Percentiles rank a stretch among this genome's conserved stretches.
These are phyloP conservation scores for Zaprionus tsacasi DNA, from an alignment of 1,140 invertebrate genomes.

Conservation along the genomic window DNA sequence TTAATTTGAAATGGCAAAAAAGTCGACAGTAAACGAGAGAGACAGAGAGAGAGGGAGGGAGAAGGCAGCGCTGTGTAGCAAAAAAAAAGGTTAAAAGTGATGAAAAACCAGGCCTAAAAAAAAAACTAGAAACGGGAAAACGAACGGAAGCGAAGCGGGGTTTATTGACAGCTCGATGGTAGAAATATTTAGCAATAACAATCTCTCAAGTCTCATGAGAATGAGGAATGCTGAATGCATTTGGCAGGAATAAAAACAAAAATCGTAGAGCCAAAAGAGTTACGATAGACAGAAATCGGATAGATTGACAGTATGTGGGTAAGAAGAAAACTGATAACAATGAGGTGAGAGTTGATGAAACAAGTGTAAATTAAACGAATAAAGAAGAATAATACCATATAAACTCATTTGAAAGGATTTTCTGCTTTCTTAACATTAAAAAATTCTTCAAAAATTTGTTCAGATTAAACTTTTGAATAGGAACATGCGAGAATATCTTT, in stretches of 20 bases:
- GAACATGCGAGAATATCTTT: too few species aligned
- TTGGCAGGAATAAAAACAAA: slow-evolving; percentile 17
- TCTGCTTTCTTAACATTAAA: too few species aligned
- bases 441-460: too few species aligned
- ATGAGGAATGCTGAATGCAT: slow-evolving; percentile 21
- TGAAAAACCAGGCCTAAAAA: slow-evolving; percentile 36
- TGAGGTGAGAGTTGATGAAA: not conserved
- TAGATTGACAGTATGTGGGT: not conserved
- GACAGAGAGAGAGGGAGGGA: too few species aligned
- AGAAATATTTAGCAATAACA: slow-evolving; percentile 65
- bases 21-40: slow-evolving; percentile 41
- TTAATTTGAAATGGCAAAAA: slow-evolving; percentile 79
- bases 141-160: slow-evolving; percentile 39
- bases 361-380: not conserved
- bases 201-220: slow-evolving; percentile 33
- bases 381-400: too few species aligned
- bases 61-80: not conserved
- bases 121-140: slow-evolving; percentile 12
- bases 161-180: slow-evolving; percentile 59
- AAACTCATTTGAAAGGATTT: too few species aligned
- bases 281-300: slow-evolving; percentile 1
- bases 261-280: slow-evolving; percentile 6
- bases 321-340: not conserved
- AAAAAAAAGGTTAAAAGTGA: slow-evolving; percentile 44
- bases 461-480: too few species aligned